These are phyloP conservation scores for Heteractis magnifica DNA, from an alignment of 92 coral and sea anemone genomes.

Conservation along the genomic window DNA sequence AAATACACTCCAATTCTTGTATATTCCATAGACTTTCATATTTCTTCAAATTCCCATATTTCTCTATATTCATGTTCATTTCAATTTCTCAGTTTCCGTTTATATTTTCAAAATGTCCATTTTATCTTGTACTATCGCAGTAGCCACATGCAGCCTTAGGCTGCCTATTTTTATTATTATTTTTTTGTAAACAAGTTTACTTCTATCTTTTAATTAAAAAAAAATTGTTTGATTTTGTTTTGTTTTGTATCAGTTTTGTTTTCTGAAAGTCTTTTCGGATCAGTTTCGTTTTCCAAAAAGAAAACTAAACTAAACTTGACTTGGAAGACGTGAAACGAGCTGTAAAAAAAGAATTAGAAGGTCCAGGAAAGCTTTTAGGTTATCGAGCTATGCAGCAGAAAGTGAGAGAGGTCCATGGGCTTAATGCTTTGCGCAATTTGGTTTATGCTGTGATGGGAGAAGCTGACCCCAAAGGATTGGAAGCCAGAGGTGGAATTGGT, in stretches of 20 bases:
- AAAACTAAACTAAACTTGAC: conserved; percentile 5
- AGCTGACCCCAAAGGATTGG: conserved; percentile 47
- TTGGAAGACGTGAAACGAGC: conserved; percentile 37
- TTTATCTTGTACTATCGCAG: too few relatives aligned
- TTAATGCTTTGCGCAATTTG: conserved; percentile 41
- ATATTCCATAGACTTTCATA: too few relatives aligned
- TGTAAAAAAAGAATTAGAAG: conserved; percentile 31
- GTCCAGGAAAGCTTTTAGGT: conserved; percentile 50
- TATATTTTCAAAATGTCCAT: too few relatives aligned
- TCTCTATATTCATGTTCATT: too few relatives aligned
- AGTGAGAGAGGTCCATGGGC: conserved; percentile 34
- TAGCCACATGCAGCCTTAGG: too few relatives aligned
- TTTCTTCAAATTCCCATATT: too few relatives aligned
- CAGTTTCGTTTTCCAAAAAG: neutral
- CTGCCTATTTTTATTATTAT: neutral
- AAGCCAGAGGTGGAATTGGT: conserved; percentile 33
- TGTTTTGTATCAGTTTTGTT: neutral
- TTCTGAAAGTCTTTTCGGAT: neutral
- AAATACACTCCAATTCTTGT: neutral
- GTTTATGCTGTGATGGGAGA: conserved; percentile 47
- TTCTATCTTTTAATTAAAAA: too few relatives aligned
- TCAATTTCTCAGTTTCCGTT: too few relatives aligned
- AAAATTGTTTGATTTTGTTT: too few relatives aligned
- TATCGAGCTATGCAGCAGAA: conserved; percentile 47
- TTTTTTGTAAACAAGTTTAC: too few relatives aligned